Evolutionary conservation across 2,113 vertebrate species (phyloP).

Genomic region (Anolis sagrei): DNA sequence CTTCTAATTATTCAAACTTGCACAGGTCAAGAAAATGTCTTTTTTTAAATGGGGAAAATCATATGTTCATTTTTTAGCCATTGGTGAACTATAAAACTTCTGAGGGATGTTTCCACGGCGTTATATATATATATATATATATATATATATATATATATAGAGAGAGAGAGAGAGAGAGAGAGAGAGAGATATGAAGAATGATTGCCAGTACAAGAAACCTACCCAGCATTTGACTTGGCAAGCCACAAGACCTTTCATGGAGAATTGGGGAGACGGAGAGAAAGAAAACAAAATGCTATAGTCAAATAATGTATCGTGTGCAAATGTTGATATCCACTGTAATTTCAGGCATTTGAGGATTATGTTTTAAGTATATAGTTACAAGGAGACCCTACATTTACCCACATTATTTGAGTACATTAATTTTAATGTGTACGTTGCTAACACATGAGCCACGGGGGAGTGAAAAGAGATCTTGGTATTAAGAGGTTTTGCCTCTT

Average conservation of each 20-base stretch:
- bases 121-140: too few relatives aligned
- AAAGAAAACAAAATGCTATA: not conserved
- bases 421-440: constrained; percentile 1
- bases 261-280: not conserved
- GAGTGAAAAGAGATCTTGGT: constrained; percentile 15
- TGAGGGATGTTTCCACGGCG: too few relatives aligned
- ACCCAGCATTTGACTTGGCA: not conserved
- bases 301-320: not conserved
- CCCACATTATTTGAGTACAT: not conserved
- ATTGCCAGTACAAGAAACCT: not conserved
- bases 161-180: too few relatives aligned
- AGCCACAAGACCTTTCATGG: not conserved
- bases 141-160: too few relatives aligned
- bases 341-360: not conserved
- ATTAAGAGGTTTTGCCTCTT: constrained; percentile 36
- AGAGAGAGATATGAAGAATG: too few relatives aligned
- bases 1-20: too few relatives aligned
- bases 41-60: too few relatives aligned
- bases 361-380: not conserved
- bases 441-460: not conserved
- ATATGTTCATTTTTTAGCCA: too few relatives aligned
- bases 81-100: too few relatives aligned
- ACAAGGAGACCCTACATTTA: not conserved
- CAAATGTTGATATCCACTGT: not conserved
- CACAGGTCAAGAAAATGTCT: too few relatives aligned